phyloP scores from a whole-genome alignment of 2,888 invertebrate species.

The Erebia ligea region DNA sequence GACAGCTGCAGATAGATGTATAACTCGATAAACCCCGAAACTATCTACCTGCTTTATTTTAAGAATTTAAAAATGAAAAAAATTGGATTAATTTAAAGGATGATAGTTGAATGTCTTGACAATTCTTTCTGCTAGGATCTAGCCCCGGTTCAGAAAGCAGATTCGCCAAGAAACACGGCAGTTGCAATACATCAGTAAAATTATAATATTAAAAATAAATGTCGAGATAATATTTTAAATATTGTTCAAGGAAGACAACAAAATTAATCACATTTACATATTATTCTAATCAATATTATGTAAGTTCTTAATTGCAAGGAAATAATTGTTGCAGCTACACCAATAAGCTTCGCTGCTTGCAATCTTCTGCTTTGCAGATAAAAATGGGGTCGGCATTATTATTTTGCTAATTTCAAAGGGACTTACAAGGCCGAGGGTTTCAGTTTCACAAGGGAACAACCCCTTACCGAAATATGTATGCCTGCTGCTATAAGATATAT shows the following conservation, averaged over 20 bases:
- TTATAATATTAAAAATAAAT: too few species aligned
- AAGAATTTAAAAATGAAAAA: not conserved
- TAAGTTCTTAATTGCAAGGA: too few species aligned
- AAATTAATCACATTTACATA: too few species aligned
- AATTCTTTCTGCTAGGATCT: too few species aligned
- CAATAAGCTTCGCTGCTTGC: not conserved
- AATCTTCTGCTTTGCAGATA: not conserved
- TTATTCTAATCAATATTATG: too few species aligned
- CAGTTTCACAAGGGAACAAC: not conserved
- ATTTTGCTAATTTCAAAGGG: not conserved
- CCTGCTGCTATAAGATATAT: not conserved
- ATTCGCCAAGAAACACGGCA: too few species aligned
- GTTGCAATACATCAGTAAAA: too few species aligned
- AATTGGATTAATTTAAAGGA: too few species aligned
- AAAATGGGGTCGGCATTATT: not conserved
- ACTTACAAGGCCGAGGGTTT: not conserved
- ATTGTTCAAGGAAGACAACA: too few species aligned
- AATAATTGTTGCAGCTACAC: not conserved
- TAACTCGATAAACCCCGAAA: constrained; percentile 17
- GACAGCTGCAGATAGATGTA: not conserved
- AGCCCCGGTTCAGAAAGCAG: too few species aligned
- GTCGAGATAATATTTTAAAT: too few species aligned
- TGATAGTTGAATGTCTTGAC: too few species aligned
- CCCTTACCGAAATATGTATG: not conserved
- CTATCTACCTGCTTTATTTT: constrained; percentile 10